A percentile compares a stretch with the other conserved stretches of the same genome.
Evolutionary conservation across 64 coral and sea anemone genomes (phyloP).

Genomic region (Stichodactyla mertensii): DNA sequence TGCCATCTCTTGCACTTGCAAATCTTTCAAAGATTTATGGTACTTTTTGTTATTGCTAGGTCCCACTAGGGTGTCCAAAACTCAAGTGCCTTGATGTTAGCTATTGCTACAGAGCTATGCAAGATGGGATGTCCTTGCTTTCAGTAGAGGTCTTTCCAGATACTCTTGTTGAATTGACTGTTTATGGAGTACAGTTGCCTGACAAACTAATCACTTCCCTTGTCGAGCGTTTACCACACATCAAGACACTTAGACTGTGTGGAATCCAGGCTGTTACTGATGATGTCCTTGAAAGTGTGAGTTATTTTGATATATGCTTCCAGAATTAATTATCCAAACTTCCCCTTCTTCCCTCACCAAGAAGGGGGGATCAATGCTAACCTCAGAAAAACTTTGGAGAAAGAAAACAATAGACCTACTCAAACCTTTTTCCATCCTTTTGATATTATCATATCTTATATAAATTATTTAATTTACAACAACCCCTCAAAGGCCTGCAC

Average conservation of each 20-base stretch:
- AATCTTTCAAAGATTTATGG: not conserved
- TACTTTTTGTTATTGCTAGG: not conserved
- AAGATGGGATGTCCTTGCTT: conserved; percentile 38
- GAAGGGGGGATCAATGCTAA: no score
- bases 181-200: conserved; percentile 77
- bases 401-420: no score
- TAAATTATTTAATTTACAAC: no score
- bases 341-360: no score
- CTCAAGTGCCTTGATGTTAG: conserved; percentile 73
- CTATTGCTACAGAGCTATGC: conserved; percentile 78
- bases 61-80: conserved; percentile 55
- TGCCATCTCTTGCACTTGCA: no score
- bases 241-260: conserved; percentile 70
- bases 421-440: no score
- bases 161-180: conserved; percentile 58
- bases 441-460: no score
- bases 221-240: conserved; percentile 22
- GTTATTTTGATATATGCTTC: not conserved
- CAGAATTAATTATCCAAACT: no score
- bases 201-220: conserved; percentile 37
- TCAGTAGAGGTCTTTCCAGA: conserved; percentile 46
- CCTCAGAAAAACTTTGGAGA: no score
- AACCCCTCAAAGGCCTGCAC: no score
- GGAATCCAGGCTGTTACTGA: conserved; percentile 70
- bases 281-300: conserved; percentile 52